Evolutionary conservation across 2,797 vertebrate genomes (phyloP).

Genomic region (Hippopotamyrus pictus): DNA sequence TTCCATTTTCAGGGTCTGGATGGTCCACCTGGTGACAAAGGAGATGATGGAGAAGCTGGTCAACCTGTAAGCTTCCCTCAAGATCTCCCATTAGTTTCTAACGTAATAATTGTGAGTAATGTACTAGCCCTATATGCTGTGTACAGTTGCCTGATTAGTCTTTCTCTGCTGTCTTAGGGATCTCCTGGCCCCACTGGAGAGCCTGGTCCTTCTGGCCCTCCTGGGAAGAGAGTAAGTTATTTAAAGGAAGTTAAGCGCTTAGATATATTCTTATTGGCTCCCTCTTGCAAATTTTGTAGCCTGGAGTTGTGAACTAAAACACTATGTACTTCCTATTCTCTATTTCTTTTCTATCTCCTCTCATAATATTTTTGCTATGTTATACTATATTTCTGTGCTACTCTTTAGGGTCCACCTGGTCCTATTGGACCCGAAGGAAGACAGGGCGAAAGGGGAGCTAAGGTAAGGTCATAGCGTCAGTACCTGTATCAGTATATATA

Average conservation of each 20-base stretch:
- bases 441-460: conserved; percentile 73
- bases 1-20: conserved; percentile 75
- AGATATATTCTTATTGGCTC: not conserved
- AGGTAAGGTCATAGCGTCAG: conserved; percentile 50
- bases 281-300: not conserved
- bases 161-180: conserved; percentile 49
- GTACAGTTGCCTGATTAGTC: not conserved
- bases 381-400: not conserved
- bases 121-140: not conserved
- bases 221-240: conserved; percentile 66
- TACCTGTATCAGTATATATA: not conserved
- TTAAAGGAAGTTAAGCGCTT: not conserved
- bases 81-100: not conserved
- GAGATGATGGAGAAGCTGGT: conserved; percentile 84
- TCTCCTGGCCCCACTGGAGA: conserved; percentile 73
- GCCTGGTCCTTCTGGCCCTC: conserved; percentile 68
- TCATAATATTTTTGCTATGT: not conserved
- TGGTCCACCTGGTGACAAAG: conserved; percentile 81
- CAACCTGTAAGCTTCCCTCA: conserved; percentile 71
- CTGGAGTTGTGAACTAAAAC: not conserved
- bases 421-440: conserved; percentile 70
- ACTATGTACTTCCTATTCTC: not conserved
- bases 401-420: conserved; percentile 64
- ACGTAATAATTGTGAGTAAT: not conserved
- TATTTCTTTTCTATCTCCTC: not conserved